A percentile compares a stretch with the other conserved stretches of the same genome.
phyloP scores from a whole-genome alignment of 2,797 vertebrate species.

The Scyliorhinus canicula region DNA sequence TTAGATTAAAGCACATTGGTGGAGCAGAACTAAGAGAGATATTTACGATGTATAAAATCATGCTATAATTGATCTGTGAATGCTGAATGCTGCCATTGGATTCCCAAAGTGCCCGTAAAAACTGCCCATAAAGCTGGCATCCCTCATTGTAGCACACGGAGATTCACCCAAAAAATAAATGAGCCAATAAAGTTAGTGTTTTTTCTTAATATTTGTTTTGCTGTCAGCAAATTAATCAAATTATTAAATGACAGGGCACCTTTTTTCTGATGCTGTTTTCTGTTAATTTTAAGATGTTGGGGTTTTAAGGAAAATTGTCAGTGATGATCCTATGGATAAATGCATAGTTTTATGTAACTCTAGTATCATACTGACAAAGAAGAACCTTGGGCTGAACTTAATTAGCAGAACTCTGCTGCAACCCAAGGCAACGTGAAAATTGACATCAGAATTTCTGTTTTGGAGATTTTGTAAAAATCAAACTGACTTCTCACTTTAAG shows the following conservation, averaged over 20 bases:
- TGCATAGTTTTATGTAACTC: background rate
- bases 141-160: background rate
- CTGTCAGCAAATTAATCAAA: background rate
- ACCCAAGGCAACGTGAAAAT: background rate
- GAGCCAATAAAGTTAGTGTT: background rate
- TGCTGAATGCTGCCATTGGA: background rate
- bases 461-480: background rate
- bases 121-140: background rate
- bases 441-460: background rate
- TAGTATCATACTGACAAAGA: background rate
- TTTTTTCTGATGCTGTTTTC: background rate
- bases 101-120: background rate
- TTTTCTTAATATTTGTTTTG: background rate
- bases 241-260: background rate
- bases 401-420: background rate
- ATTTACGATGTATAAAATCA: background rate
- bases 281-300: background rate
- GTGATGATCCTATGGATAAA: background rate
- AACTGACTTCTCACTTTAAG: background rate
- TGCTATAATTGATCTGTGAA: conserved; percentile 28
- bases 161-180: background rate
- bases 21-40: background rate
- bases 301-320: background rate
- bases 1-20: background rate
- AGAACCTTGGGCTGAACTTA: background rate